Percentiles rank a stretch among this genome's conserved stretches.
phyloP scores from a whole-genome alignment of 2,888 invertebrate species.

The Ferrisia virgata region DNA sequence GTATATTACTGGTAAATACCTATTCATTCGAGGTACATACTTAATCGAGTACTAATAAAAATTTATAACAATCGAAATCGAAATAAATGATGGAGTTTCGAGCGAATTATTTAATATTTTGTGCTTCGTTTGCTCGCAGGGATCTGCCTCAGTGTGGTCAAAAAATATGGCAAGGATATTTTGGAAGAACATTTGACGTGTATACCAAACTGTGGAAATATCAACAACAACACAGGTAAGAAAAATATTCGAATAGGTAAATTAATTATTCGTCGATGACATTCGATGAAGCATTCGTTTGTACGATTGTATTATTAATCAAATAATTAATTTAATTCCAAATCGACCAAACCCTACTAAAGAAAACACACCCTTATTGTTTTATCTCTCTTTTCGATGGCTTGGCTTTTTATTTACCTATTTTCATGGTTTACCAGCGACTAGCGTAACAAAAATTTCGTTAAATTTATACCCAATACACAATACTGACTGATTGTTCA shows the following conservation, averaged over 20 bases:
- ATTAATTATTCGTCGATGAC: neutral
- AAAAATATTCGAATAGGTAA: neutral
- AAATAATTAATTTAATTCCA: neutral
- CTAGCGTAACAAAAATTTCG: neutral
- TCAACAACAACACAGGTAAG: conserved; percentile 89
- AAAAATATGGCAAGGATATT: conserved; percentile 97
- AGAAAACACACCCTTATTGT: conserved; percentile 23
- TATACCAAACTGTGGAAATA: conserved; percentile 98
- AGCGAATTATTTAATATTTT: neutral
- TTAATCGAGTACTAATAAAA: too few species aligned
- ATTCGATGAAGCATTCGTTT: neutral
- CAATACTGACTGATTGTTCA: neutral
- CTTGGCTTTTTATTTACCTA: neutral
- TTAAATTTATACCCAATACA: neutral
- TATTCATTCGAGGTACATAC: too few species aligned
- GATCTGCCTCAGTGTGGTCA: conserved; percentile 96
- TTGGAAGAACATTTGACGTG: conserved; percentile 93
- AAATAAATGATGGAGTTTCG: neutral
- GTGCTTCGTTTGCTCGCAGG: conserved; percentile 58
- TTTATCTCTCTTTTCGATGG: neutral
- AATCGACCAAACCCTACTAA: neutral
- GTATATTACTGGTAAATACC: too few species aligned
- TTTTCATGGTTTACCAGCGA: neutral
- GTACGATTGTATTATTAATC: neutral
- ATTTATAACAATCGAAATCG: neutral